Evolutionary conservation across 2,888 invertebrate species (phyloP).

Genomic region (Abscondita cerata): DNA sequence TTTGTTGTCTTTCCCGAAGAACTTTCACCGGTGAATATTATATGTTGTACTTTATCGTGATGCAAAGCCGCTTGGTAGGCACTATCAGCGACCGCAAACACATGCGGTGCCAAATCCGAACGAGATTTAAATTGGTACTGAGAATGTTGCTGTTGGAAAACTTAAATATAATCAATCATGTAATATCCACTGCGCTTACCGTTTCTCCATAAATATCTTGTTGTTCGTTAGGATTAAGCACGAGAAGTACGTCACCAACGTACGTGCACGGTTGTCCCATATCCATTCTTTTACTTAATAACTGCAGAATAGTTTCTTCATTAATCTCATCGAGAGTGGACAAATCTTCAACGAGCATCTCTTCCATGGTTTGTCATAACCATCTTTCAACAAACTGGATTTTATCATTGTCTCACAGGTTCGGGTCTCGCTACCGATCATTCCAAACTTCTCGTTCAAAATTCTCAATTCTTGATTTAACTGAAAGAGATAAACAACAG

Average conservation of each 20-base stretch:
- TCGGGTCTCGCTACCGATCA: constrained; percentile 57
- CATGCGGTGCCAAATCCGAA: constrained; percentile 89
- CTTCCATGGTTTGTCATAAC: constrained; percentile 68
- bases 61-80: constrained; percentile 92
- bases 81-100: constrained; percentile 87
- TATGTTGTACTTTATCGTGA: constrained; percentile 84
- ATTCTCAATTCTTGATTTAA: constrained; percentile 75
- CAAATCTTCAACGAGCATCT: constrained; percentile 83
- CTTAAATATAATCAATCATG: neutral
- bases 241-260: constrained; percentile 80
- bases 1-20: constrained; percentile 92
- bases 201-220: constrained; percentile 75
- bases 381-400: constrained; percentile 60
- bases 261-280: constrained; percentile 77
- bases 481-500: constrained; percentile 59
- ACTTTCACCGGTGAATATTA: constrained; percentile 89
- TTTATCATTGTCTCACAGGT: constrained; percentile 55
- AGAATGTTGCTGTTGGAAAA: constrained; percentile 68
- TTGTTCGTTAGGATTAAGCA: constrained; percentile 80
- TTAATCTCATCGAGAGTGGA: constrained; percentile 77
- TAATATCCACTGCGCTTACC: constrained; percentile 57
- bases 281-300: constrained; percentile 71
- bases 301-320: constrained; percentile 75
- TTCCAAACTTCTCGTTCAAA: constrained; percentile 49
- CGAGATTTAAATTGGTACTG: constrained; percentile 85